Evolutionary conservation across 2,113 vertebrate species (phyloP).

Genomic region (Pteropus alecto): DNA sequence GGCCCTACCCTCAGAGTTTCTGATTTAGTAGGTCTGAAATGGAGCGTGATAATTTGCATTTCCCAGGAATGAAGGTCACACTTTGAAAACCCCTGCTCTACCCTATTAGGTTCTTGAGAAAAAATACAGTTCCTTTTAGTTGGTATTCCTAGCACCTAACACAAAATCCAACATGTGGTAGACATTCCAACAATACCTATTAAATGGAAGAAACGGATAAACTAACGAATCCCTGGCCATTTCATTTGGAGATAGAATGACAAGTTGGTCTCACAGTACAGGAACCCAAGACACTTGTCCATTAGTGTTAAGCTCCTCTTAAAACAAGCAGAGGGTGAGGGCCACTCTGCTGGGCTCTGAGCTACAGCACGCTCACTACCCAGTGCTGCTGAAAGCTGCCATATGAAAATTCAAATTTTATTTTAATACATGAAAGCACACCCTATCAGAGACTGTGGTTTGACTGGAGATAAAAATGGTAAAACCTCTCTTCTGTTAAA

Average conservation of each 20-base stretch:
- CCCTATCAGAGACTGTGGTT: not conserved
- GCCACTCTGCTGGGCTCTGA: not conserved
- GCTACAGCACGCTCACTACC: not conserved
- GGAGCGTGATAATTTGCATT: not conserved
- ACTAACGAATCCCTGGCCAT: not conserved
- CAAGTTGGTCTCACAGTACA: not conserved
- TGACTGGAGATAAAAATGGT: constrained; percentile 16
- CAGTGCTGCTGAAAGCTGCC: not conserved
- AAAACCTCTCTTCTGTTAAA: constrained; percentile 35
- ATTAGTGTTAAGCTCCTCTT: not conserved
- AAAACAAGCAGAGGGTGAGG: not conserved
- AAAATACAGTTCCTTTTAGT: not conserved
- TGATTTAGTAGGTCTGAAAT: not conserved
- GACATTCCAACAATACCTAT: not conserved
- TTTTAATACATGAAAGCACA: constrained; percentile 36
- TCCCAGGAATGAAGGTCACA: not conserved
- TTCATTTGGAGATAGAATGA: not conserved
- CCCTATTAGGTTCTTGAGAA: not conserved
- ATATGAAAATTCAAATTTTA: constrained; percentile 36
- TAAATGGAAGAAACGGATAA: not conserved
- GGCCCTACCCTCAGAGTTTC: not conserved
- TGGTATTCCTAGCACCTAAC: not conserved
- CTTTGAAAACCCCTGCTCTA: not conserved
- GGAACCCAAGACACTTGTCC: not conserved
- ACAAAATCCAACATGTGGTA: not conserved